These are phyloP conservation scores for Orgyia antiqua DNA, from an alignment of 2,888 invertebrate genomes.

Conservation along the genomic window DNA sequence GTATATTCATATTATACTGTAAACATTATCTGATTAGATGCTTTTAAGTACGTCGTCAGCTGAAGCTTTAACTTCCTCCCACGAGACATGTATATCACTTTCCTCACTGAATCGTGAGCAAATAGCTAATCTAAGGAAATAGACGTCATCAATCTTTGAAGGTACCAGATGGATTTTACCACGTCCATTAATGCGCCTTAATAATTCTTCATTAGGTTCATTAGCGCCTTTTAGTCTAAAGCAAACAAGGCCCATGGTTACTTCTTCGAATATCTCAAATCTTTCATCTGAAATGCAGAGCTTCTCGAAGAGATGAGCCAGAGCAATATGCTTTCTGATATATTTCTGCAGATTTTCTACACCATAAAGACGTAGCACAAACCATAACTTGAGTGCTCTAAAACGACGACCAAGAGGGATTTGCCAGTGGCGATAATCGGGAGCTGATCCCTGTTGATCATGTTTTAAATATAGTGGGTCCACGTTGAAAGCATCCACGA, in stretches of 20 bases:
- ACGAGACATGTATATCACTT: conserved; percentile 89
- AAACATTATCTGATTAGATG: no score
- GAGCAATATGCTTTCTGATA: conserved; percentile 89
- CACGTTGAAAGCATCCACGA: conserved; percentile 97
- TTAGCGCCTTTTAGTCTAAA: conserved; percentile 94
- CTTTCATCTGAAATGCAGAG: conserved; percentile 85
- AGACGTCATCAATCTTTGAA: conserved; percentile 89
- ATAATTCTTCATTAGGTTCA: conserved; percentile 87
- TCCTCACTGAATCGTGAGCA: conserved; percentile 91
- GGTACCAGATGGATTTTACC: conserved; percentile 96
- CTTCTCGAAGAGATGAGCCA: conserved; percentile 92
- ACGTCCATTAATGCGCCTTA: conserved; percentile 91
- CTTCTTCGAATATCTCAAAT: conserved; percentile 94
- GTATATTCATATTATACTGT: no score
- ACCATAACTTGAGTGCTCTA: conserved; percentile 96
- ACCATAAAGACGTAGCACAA: conserved; percentile 93
- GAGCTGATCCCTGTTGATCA: conserved; percentile 91
- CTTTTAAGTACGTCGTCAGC: conserved; percentile 81
- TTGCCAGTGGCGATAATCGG: conserved; percentile 98
- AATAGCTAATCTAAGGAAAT: conserved; percentile 92
- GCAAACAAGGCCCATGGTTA: conserved; percentile 96
- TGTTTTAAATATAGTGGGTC: conserved; percentile 98
- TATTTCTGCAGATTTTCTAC: conserved; percentile 90
- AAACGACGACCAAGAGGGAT: conserved; percentile 96
- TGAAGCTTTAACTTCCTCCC: conserved; percentile 89